These are phyloP conservation scores for Penaeus vannamei DNA, from an alignment of 1,140 invertebrate genomes.

Conservation along the genomic window DNA sequence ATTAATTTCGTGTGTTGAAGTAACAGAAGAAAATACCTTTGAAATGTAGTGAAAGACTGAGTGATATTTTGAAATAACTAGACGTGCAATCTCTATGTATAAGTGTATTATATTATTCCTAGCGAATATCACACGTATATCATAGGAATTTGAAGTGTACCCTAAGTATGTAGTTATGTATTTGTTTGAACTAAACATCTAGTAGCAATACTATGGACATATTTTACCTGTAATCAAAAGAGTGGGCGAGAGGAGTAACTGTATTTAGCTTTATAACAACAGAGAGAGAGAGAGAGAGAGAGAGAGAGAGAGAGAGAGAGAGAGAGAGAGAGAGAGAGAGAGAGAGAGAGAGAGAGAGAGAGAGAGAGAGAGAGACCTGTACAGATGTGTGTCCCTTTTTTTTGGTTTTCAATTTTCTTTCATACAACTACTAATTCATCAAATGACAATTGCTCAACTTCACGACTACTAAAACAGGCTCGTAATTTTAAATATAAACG, in stretches of 20 bases:
- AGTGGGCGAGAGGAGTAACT: not conserved
- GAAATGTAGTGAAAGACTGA: too few relatives aligned
- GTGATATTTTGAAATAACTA: too few relatives aligned
- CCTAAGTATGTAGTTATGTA: too few relatives aligned
- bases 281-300: conserved; percentile 38
- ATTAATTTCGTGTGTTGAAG: not conserved
- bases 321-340: not conserved
- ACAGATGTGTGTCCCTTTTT: not conserved
- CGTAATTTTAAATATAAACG: too few relatives aligned
- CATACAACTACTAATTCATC: not conserved
- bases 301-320: conserved; percentile 7
- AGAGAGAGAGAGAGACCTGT: conserved; percentile 31
- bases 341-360: not conserved
- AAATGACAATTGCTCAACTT: too few relatives aligned
- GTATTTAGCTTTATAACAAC: not conserved
- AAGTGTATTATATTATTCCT: too few relatives aligned
- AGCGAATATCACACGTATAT: too few relatives aligned
- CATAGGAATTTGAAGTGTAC: too few relatives aligned
- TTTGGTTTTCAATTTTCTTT: not conserved
- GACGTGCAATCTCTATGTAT: too few relatives aligned
- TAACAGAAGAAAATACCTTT: too few relatives aligned
- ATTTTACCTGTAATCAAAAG: not conserved
- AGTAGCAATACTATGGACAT: not conserved
- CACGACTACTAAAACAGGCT: too few relatives aligned
- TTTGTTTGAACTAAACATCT: too few relatives aligned